phyloP scores from a whole-genome alignment of 2,113 vertebrate species.

The Lagopus leucura region DNA sequence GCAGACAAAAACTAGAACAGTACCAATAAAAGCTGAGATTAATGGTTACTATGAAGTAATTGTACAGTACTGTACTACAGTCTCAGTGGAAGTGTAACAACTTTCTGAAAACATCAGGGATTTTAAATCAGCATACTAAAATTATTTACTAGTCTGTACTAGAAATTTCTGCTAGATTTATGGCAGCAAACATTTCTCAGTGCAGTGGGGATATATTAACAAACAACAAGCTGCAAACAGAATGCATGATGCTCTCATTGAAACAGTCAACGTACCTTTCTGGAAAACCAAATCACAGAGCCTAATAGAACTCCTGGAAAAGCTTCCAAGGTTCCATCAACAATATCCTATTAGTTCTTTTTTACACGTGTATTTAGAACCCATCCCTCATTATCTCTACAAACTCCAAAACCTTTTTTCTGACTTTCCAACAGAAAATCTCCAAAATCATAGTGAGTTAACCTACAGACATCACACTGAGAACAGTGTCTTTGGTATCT shows the following conservation, averaged over 20 bases:
- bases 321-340: background rate
- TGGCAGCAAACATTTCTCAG: background rate
- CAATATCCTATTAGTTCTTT: background rate
- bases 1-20: background rate
- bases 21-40: background rate
- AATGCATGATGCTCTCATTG: background rate
- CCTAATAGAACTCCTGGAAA: background rate
- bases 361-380: background rate
- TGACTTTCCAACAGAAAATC: background rate
- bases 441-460: background rate
- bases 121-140: background rate
- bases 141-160: background rate
- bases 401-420: background rate
- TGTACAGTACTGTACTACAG: background rate
- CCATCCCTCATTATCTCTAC: background rate
- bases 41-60: background rate
- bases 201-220: background rate
- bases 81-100: background rate
- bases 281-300: background rate
- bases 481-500: background rate
- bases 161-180: background rate
- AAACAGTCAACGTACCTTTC: background rate
- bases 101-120: background rate
- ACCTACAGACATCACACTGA: accelerated
- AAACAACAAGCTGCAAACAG: background rate